Conservation (phyloP, 1,140 invertebrate species). For the Campoletis sonorensis region DNA sequence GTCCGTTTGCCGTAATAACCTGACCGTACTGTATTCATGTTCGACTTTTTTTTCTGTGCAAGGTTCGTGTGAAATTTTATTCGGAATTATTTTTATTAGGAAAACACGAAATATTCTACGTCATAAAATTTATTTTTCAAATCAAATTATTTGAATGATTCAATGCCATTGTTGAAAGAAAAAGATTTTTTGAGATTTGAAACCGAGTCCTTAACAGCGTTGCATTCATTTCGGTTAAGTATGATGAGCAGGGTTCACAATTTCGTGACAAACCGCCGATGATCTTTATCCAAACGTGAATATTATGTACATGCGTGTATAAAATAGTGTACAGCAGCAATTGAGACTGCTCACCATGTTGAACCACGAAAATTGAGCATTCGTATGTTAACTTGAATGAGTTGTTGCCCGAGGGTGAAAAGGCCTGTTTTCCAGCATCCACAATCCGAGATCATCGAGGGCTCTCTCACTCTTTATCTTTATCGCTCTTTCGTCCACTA, state of each 20-base stretch:
- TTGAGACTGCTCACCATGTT: slow-evolving; percentile 2
- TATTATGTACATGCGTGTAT: slow-evolving; percentile 22
- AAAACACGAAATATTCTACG: no score
- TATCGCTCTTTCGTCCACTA: not conserved
- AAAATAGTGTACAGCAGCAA: slow-evolving; percentile 7
- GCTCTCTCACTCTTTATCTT: slow-evolving; percentile 1
- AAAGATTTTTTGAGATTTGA: not conserved
- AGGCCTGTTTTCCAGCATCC: slow-evolving; percentile 16
- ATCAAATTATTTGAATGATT: no score
- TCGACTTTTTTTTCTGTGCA: no score
- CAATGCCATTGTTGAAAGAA: not conserved
- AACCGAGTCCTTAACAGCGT: not conserved
- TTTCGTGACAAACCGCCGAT: slow-evolving; percentile 57
- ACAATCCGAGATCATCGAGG: slow-evolving; percentile 17
- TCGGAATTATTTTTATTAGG: no score
- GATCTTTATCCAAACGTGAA: not conserved
- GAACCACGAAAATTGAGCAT: slow-evolving; percentile 65
- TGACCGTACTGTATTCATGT: no score
- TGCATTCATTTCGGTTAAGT: slow-evolving; percentile 64
- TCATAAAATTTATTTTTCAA: no score
- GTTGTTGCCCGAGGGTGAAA: slow-evolving; percentile 38
- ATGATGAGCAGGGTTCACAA: slow-evolving; percentile 61
- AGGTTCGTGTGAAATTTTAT: no score
- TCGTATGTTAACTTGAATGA: slow-evolving; percentile 70
- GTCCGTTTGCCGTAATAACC: no score